A percentile compares a stretch with the other conserved stretches of the same genome.
These are phyloP conservation scores for Aelia acuminata DNA, from an alignment of 2,888 invertebrate genomes.

Conservation along the genomic window DNA sequence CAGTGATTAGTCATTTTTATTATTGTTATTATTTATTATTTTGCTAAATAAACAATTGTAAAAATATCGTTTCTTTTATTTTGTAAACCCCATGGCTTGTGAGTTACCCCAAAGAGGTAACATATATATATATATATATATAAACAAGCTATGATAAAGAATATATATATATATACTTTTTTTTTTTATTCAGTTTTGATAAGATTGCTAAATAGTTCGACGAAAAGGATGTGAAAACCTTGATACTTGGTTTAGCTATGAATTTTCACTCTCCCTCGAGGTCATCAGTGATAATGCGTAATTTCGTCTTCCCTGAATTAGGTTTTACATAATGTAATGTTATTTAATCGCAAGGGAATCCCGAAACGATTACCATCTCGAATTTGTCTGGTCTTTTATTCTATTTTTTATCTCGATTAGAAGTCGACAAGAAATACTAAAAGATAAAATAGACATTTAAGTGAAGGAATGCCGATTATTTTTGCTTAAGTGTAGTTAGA, in stretches of 20 bases:
- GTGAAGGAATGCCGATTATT: neutral
- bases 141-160: too few relatives aligned
- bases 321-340: conserved; percentile 1
- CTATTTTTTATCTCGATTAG: neutral
- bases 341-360: neutral
- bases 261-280: neutral
- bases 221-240: too few relatives aligned
- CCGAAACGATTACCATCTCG: neutral
- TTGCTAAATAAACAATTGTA: too few relatives aligned
- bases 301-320: neutral
- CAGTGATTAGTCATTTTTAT: too few relatives aligned
- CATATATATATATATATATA: too few relatives aligned
- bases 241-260: neutral
- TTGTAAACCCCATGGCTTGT: too few relatives aligned
- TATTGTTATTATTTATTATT: too few relatives aligned
- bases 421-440: neutral
- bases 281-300: neutral
- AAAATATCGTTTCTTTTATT: too few relatives aligned
- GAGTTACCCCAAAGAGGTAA: too few relatives aligned
- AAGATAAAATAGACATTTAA: neutral
- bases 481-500: neutral
- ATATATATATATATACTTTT: too few relatives aligned
- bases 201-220: too few relatives aligned
- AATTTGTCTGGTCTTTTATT: neutral
- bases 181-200: too few relatives aligned